Base-by-base conservation (phyloP, 2,797 vertebrate genomes). In the Chloroceryle inda region DNA sequence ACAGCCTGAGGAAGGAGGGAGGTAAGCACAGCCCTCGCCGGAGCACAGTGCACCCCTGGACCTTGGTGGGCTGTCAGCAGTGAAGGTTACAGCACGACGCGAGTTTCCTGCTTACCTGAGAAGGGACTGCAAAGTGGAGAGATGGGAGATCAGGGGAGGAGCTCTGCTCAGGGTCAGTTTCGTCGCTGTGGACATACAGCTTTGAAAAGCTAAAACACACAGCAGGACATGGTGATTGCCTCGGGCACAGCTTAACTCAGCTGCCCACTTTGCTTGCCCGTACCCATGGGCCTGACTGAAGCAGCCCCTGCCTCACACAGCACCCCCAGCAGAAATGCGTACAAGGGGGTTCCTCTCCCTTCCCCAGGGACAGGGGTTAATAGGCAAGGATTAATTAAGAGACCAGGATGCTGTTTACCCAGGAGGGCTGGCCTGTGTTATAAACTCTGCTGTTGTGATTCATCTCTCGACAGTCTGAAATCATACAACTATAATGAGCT, bases 21-120 rank as follows among this genome's bases (percentile, higher is more conserved):
- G 15, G 8, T 6, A 15, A 38, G 23, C 71, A 15, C 33, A 40
- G 45, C 5, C 66, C 5, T 7, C 53, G 13, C 31, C 5, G 31
- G n/a, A 56, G 20, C 31, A 31, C 20, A 13, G 53, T 21, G 53
- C 53, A 21, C 31, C 31, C 53, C 13, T 18, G 35, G 58, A 26
- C 22, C 33, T 37, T 26, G 33, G 33, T 24, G 33, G 35, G 13
- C 22, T 4, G 15, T 35, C 24, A 62, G 35, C 59, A 40, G 42
- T 55, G 68, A 68, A 62, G 24, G 23, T 6, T 35, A 59, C 3
- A 38, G 52, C 8, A 35, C 5, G 53, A 20, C 6, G 75, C 17
- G 29, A 72, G n/a, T 18, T 49, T 49, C 33, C 66, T 50, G 26
- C 96, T 91, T 96, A 98, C 98, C 97, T 98, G 98, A 38, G 95